phyloP scores from a whole-genome alignment of 2,113 vertebrate species.

The Pungitius pungitius region DNA sequence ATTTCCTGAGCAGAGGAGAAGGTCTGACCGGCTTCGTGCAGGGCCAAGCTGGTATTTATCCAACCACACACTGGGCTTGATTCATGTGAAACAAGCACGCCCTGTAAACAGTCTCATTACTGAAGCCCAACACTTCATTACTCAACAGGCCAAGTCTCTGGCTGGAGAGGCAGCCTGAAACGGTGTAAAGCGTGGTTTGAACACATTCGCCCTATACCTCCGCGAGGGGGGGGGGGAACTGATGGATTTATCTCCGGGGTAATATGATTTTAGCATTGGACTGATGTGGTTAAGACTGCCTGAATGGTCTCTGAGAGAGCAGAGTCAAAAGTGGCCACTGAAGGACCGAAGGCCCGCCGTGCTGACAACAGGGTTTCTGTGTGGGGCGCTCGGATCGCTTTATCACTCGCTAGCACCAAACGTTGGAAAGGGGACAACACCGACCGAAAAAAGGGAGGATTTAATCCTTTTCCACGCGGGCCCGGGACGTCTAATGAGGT shows the following conservation, averaged over 20 bases:
- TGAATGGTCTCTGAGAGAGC: conserved; percentile 40
- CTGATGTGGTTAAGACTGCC: conserved; percentile 39
- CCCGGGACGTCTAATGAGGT: conserved; percentile 40
- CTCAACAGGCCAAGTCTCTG: conserved; percentile 72
- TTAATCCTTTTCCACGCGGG: conserved; percentile 34
- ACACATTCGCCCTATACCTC: conserved; percentile 50
- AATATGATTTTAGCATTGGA: conserved; percentile 43
- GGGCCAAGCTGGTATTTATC: conserved; percentile 83
- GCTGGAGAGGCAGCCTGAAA: conserved; percentile 57
- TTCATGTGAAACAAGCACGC: conserved; percentile 83
- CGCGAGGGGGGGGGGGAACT: conserved; percentile 13
- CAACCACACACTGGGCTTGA: conserved; percentile 82
- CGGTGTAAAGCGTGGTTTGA: conserved; percentile 62
- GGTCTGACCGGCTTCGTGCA: conserved; percentile 74
- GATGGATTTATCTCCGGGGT: conserved; percentile 71
- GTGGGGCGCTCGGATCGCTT: conserved; percentile 20
- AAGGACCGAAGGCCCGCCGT: conserved; percentile 24
- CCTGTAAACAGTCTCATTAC: conserved; percentile 85
- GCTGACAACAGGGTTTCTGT: conserved; percentile 32
- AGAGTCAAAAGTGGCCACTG: conserved; percentile 40
- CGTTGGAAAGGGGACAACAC: conserved; percentile 10
- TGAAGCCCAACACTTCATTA: conserved; percentile 82
- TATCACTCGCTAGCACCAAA: conserved; percentile 25
- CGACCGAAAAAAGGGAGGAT: conserved; percentile 25
- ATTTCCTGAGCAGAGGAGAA: conserved; percentile 87